Conservation (phyloP, 2,113 vertebrate genomes). For the Microcebus murinus region DNA sequence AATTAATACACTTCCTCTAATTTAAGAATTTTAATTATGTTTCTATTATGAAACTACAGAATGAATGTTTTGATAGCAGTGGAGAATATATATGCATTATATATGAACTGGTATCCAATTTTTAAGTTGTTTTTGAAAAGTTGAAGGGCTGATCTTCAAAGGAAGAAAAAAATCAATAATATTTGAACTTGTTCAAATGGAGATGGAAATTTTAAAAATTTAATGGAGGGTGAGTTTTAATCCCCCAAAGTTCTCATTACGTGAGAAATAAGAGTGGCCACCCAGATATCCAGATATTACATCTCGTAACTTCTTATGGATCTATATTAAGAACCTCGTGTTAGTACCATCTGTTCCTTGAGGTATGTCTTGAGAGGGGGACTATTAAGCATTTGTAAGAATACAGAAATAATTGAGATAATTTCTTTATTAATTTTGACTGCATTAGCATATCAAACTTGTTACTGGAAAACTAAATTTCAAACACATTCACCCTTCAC, state of each 20-base stretch:
- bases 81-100: constrained; percentile 8
- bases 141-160: constrained; percentile 49
- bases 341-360: neutral
- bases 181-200: constrained; percentile 17
- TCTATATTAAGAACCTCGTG: neutral
- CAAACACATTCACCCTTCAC: neutral
- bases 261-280: neutral
- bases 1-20: neutral
- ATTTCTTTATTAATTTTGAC: neutral
- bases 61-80: neutral
- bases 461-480: neutral
- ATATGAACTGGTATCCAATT: constrained; percentile 33
- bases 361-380: neutral
- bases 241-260: neutral
- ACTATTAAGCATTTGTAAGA: neutral
- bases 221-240: constrained; percentile 30
- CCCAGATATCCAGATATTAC: neutral
- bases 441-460: neutral
- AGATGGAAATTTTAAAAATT: constrained; percentile 21
- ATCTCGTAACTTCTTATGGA: neutral
- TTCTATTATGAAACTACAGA: neutral
- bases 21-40: neutral
- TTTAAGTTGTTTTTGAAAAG: constrained; percentile 59
- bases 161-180: constrained; percentile 47
- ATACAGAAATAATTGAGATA: neutral